phyloP scores from a whole-genome alignment of 2,113 vertebrate genomes.

The Lepus americanus region DNA sequence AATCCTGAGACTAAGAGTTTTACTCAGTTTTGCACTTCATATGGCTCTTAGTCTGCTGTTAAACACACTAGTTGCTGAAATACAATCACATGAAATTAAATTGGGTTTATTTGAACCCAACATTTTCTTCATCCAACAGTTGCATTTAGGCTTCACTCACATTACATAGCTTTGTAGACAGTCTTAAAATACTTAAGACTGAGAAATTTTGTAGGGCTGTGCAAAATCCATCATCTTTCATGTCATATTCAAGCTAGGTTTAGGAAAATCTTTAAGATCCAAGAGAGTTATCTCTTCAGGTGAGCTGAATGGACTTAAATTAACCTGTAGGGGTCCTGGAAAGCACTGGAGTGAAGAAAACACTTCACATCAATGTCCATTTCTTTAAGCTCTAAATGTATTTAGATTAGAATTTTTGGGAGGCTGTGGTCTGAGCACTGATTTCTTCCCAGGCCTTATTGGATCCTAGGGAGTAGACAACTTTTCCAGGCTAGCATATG shows the following conservation, averaged over 20 bases:
- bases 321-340: neutral
- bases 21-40: neutral
- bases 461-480: neutral
- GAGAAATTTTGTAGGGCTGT: neutral
- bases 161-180: neutral
- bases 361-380: neutral
- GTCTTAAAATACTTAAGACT: neutral
- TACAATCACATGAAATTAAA: neutral
- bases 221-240: neutral
- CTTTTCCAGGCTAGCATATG: slow-evolving; percentile 4
- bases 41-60: neutral
- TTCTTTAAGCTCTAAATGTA: slow-evolving; percentile 33
- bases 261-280: slow-evolving; percentile 27
- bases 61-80: neutral
- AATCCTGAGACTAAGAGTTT: neutral
- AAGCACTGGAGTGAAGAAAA: neutral
- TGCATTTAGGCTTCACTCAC: neutral
- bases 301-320: neutral
- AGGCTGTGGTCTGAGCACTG: slow-evolving; percentile 18
- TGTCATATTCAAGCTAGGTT: neutral
- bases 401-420: slow-evolving; percentile 35
- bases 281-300: slow-evolving; percentile 2
- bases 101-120: neutral
- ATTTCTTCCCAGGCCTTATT: neutral
- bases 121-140: neutral